Percentiles rank a stretch among this genome's conserved stretches.
These are phyloP conservation scores for Polymixis flavicincta DNA, from an alignment of 2,888 invertebrate species.

Conservation along the genomic window DNA sequence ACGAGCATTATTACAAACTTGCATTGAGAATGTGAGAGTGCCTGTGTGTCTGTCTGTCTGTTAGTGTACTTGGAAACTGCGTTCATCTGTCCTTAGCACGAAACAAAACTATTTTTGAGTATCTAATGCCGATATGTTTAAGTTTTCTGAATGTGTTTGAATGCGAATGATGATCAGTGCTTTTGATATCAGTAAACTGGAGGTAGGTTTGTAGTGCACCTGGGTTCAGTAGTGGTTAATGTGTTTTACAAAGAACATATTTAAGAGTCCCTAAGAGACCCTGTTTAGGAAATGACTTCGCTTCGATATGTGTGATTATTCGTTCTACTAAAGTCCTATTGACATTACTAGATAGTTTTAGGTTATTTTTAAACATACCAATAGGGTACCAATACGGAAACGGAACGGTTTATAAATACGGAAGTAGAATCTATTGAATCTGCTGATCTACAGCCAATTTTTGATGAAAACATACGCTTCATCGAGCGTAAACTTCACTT, in stretches of 20 bases:
- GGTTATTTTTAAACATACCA: neutral
- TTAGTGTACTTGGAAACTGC: neutral
- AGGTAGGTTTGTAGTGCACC: neutral
- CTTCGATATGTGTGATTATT: too few relatives aligned
- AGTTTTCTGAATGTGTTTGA: neutral
- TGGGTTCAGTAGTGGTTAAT: too few relatives aligned
- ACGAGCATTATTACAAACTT: slow-evolving; percentile 20
- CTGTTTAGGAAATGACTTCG: too few relatives aligned
- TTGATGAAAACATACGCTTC: neutral
- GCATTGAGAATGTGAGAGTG: neutral
- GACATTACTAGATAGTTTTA: neutral
- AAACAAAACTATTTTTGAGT: too few relatives aligned
- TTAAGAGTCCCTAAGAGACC: too few relatives aligned
- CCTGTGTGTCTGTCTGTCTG: slow-evolving; percentile 12
- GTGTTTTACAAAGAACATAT: too few relatives aligned
- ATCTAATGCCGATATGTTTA: neutral
- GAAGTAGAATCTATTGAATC: neutral
- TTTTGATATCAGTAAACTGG: neutral
- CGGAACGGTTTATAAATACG: too few relatives aligned
- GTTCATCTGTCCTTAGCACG: neutral
- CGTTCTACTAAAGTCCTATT: neutral
- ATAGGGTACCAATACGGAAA: neutral
- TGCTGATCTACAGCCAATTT: neutral
- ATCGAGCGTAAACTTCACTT: neutral
- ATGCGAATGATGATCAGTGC: neutral